phyloP scores from a whole-genome alignment of 2,113 vertebrate species.

The Bambusicola thoracicus region DNA sequence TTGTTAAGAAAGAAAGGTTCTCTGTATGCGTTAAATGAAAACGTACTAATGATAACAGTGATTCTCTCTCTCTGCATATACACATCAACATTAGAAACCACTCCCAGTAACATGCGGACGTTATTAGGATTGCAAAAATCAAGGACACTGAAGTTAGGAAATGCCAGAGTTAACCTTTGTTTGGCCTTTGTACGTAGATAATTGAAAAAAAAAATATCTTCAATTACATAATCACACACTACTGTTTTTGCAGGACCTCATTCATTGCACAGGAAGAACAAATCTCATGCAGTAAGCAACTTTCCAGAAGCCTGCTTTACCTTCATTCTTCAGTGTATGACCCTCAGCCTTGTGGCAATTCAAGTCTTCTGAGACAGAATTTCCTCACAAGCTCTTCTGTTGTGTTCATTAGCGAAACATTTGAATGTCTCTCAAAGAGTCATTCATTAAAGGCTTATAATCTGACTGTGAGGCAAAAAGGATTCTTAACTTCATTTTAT shows the following conservation, averaged over 20 bases:
- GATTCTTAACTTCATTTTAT: not conserved
- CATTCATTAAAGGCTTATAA: not conserved
- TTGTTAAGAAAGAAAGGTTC: not conserved
- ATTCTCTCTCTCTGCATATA: not conserved
- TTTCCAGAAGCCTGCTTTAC: constrained; percentile 24
- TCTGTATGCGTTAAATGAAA: not conserved
- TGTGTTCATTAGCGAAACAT: not conserved
- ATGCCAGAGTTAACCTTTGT: constrained; percentile 59
- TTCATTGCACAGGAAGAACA: constrained; percentile 55
- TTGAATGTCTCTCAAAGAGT: not conserved
- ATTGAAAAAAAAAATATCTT: not conserved
- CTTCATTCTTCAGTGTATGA: not conserved
- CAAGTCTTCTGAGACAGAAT: not conserved
- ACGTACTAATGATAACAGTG: too few relatives aligned
- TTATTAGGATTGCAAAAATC: constrained; percentile 23
- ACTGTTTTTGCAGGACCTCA: constrained; percentile 33
- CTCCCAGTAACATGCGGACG: constrained; percentile 4
- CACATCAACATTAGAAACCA: constrained; percentile 11
- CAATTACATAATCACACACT: constrained; percentile 42
- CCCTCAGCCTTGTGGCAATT: not conserved
- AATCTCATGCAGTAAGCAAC: constrained; percentile 33
- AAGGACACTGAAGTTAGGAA: constrained; percentile 53
- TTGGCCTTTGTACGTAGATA: constrained; percentile 42
- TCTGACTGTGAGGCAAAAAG: not conserved
- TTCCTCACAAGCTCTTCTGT: not conserved